Percentiles rank a stretch among this genome's conserved stretches.
Evolutionary conservation across 2,113 vertebrate genomes (phyloP).

Genomic region (Cricetomys ansorgei): DNA sequence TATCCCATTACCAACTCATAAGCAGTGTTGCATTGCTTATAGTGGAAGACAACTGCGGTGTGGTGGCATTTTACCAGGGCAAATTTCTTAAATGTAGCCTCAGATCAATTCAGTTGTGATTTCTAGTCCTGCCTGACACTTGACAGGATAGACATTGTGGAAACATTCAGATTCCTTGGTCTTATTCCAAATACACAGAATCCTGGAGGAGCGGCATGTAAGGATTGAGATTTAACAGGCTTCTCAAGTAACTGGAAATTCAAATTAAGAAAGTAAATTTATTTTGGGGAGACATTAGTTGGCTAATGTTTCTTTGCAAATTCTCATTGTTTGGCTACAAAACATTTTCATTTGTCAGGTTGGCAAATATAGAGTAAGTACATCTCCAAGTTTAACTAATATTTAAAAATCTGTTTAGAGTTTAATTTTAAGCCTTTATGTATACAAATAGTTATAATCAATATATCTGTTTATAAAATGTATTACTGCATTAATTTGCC

Average conservation of each 20-base stretch:
- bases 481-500: background rate
- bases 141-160: background rate
- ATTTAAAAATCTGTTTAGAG: slow-evolving; percentile 36
- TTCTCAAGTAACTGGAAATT: background rate
- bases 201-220: background rate
- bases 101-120: slow-evolving; percentile 11
- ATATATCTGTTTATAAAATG: background rate
- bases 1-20: slow-evolving; percentile 30
- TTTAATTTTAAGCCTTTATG: slow-evolving; percentile 37
- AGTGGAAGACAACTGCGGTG: slow-evolving; percentile 44
- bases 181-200: background rate
- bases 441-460: slow-evolving; percentile 26
- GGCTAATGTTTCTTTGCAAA: background rate
- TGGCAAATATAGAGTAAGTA: background rate
- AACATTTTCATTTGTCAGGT: background rate
- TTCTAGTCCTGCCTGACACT: slow-evolving; percentile 37
- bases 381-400: background rate
- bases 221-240: slow-evolving; percentile 23
- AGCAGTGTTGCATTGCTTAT: slow-evolving; percentile 55
- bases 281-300: slow-evolving; percentile 18
- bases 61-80: slow-evolving; percentile 50
- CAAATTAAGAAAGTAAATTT: slow-evolving; percentile 23
- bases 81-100: slow-evolving; percentile 53
- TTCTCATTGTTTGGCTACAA: slow-evolving; percentile 10
- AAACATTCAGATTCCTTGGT: background rate